Evolutionary conservation across 2,888 invertebrate species (phyloP), one percentile per base, ranked within the genome.

Genomic region (Scaptodrosophila latifasciaeformis): DNA sequence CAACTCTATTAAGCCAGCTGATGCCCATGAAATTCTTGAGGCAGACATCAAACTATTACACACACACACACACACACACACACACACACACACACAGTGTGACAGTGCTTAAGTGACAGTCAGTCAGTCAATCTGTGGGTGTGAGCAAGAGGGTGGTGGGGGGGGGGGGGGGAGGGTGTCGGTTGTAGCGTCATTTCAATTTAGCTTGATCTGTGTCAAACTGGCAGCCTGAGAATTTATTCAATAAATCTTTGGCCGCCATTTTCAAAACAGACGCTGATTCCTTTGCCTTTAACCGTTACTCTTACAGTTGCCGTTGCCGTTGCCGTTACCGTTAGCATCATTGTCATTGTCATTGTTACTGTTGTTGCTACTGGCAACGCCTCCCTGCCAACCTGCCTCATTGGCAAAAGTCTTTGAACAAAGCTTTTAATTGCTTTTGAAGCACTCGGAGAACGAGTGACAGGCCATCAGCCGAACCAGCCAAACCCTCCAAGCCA

Each of bases 391-490:
- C 30, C 31, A 21, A 19, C 40, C 29, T 46, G 29, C 17, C 18
- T 30, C 12, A 29, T 44, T 44, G 44, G 30, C 30, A 59, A 44
- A 65, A 48, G 63, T 65, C 60, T 65, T 62, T 63, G 65, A 63
- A 61, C 68, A 68, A 68, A 64, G 66, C 64, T 66, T 64, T 66
- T 66, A 69, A 68, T 69, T 68, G 68, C 68, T 66, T 69, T 59
- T 47, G 56, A 67, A 65, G 67, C n/a, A 45, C 51, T 40, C 52
- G 27, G 30, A 24, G 27, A 43, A 34, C 37, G 37, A 2, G 15
- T 17, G 37, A 15, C 18, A 12, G 37, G 24, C 24, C 24, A 24
- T 24, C 24, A 24, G 24, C 24, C 24, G 4, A 24, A n/a, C n/a
- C n/a, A n/a, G n/a, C n/a, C n/a, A n/a, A n/a, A n/a, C n/a, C n/a